Conservation (phyloP, 2,797 vertebrate species). For the Delichon dasypus region DNA sequence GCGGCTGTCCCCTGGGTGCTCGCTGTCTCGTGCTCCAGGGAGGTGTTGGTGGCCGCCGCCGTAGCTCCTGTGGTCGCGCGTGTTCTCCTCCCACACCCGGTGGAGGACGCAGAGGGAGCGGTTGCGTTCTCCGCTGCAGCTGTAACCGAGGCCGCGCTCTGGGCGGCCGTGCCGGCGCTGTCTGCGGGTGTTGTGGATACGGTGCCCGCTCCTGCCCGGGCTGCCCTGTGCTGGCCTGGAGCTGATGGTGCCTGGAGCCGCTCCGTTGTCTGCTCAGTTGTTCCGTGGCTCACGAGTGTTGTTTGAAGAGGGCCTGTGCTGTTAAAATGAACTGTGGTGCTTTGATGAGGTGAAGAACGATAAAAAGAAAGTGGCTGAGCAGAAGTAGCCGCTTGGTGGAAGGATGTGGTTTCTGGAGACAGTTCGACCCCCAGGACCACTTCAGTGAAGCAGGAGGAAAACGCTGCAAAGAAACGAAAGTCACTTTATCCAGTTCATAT, state of each 20-base stretch:
- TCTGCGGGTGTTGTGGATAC: neutral
- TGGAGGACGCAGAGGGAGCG: neutral
- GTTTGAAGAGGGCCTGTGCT: neutral
- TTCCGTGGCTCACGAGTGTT: neutral
- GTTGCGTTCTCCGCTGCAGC: neutral
- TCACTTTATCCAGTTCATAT: no score
- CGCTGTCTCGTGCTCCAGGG: rapidly evolving
- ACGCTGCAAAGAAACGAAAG: constrained; percentile 26
- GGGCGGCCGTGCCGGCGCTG: neutral
- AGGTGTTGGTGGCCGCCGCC: neutral
- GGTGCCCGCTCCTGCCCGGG: neutral
- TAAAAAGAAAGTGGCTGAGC: neutral
- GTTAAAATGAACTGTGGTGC: neutral
- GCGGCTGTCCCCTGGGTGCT: neutral
- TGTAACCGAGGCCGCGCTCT: neutral
- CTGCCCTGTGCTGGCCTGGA: neutral
- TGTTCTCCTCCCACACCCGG: rapidly evolving
- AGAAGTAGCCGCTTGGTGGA: neutral
- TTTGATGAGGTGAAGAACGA: neutral
- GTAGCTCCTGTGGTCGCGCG: neutral
- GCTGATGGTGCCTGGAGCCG: neutral
- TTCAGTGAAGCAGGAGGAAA: constrained; percentile 20
- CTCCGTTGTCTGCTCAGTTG: neutral
- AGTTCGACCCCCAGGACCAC: neutral
- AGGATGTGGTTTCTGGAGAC: neutral